Evolutionary conservation across 2,888 invertebrate genomes (phyloP).

Genomic region (Spilarctia lutea): DNA sequence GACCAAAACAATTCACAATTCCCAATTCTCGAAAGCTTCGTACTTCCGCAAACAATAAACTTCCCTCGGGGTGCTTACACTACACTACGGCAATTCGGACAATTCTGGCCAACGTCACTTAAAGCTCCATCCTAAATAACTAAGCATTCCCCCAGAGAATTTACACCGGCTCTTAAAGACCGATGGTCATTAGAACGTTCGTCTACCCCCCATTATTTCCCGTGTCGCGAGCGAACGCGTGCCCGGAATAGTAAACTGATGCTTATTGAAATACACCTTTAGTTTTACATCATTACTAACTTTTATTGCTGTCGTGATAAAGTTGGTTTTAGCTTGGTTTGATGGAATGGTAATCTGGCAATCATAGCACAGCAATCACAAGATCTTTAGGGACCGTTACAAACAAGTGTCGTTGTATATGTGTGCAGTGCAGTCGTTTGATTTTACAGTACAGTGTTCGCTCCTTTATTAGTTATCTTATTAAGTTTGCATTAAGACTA

Average conservation of each 20-base stretch:
- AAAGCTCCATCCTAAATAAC: conserved; percentile 46
- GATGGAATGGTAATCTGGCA: conserved; percentile 30
- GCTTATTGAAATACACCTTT: conserved; percentile 60
- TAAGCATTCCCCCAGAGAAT: conserved; percentile 46
- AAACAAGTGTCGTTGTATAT: conserved; percentile 59
- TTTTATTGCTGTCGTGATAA: conserved; percentile 25
- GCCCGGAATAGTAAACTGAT: conserved; percentile 65
- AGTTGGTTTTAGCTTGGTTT: conserved; percentile 32
- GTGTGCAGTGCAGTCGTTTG: conserved; percentile 37
- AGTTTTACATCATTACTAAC: conserved; percentile 28
- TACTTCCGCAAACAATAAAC: conserved; percentile 20
- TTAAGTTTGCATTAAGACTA: conserved; percentile 40
- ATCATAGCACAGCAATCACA: conserved; percentile 60
- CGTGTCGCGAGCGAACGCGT: conserved; percentile 64
- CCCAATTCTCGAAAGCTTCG: background rate
- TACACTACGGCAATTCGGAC: conserved; percentile 35
- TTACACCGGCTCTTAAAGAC: conserved; percentile 54
- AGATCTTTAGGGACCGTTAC: conserved; percentile 62
- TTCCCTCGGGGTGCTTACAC: conserved; percentile 21
- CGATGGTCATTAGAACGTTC: conserved; percentile 57
- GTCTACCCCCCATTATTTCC: conserved; percentile 60
- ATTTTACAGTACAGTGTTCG: conserved; percentile 34
- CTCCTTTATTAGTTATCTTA: conserved; percentile 42
- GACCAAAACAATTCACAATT: background rate
- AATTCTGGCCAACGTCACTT: conserved; percentile 41